Evolutionary conservation across 1,140 invertebrate genomes (phyloP).

Genomic region (Trachymyrmex cornetzi): DNA sequence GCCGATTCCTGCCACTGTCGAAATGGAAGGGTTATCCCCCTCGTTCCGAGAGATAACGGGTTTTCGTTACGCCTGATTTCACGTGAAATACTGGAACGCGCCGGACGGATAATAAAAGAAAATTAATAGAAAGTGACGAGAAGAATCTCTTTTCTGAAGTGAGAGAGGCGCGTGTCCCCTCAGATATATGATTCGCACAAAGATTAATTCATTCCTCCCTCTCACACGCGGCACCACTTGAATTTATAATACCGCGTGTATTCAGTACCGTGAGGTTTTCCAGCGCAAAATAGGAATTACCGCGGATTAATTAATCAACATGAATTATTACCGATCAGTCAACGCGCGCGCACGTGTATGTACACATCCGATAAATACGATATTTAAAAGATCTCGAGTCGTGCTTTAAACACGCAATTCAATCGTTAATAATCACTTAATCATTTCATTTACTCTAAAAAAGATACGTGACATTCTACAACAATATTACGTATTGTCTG

Average conservation of each 20-base stretch:
- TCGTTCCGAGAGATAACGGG: conserved; percentile 28
- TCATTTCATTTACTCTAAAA: conserved; percentile 7
- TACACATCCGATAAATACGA: background rate
- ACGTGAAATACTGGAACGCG: conserved; percentile 29
- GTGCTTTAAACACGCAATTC: background rate
- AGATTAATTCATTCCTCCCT: conserved; percentile 48
- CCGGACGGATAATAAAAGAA: background rate
- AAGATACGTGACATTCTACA: background rate
- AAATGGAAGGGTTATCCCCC: conserved; percentile 7
- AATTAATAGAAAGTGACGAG: conserved; percentile 50
- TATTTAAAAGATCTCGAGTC: conserved; percentile 23
- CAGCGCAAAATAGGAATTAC: conserved; percentile 29
- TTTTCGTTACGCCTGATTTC: conserved; percentile 35
- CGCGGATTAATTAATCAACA: conserved; percentile 39
- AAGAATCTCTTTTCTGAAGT: conserved; percentile 19
- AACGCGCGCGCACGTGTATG: background rate
- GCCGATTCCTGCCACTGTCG: conserved; percentile 47
- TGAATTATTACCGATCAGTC: conserved; percentile 47
- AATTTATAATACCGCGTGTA: conserved; percentile 17
- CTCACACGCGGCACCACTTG: background rate
- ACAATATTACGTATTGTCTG: background rate
- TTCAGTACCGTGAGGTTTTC: background rate
- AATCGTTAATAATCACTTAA: conserved; percentile 19
- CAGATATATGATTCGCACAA: background rate
- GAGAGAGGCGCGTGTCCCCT: background rate